phyloP scores from a whole-genome alignment of 2,888 invertebrate species.

The Deilephila porcellus region DNA sequence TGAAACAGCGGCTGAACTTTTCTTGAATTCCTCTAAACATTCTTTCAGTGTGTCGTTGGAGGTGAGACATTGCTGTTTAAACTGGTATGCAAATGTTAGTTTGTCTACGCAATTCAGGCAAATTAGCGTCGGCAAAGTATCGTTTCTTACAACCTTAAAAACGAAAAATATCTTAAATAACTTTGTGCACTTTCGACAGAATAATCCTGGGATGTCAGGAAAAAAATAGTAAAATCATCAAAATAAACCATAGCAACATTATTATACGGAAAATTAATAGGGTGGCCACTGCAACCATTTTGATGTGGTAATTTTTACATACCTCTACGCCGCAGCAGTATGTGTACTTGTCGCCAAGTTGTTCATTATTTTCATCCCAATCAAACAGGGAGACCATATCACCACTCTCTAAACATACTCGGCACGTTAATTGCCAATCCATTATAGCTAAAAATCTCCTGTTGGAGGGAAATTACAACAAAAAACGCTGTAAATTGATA shows the following conservation, averaged over 20 bases:
- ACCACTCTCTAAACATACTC: constrained; percentile 80
- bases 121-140: constrained; percentile 79
- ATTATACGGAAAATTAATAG: constrained; percentile 76
- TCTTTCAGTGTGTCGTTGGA: constrained; percentile 80
- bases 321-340: constrained; percentile 81
- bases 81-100: constrained; percentile 77
- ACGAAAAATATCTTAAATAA: constrained; percentile 18
- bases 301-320: constrained; percentile 77
- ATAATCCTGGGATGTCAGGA: constrained; percentile 76
- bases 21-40: constrained; percentile 78
- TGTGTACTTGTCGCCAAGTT: constrained; percentile 80
- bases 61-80: constrained; percentile 79
- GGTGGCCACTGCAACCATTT: constrained; percentile 85
- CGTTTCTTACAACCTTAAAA: constrained; percentile 75
- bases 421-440: constrained; percentile 84
- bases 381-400: constrained; percentile 83
- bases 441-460: constrained; percentile 55
- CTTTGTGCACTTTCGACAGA: constrained; percentile 27
- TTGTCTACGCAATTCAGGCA: constrained; percentile 80
- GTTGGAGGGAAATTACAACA: no score
- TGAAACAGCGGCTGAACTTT: constrained; percentile 68
- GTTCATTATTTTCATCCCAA: constrained; percentile 84
- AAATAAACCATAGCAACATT: constrained; percentile 82
- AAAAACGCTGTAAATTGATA: constrained; percentile 53
- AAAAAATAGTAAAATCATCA: constrained; percentile 68